Percentiles rank a stretch among this genome's conserved stretches.
These are phyloP conservation scores for Hyles lineata DNA, from an alignment of 2,888 invertebrate genomes.

Conservation along the genomic window DNA sequence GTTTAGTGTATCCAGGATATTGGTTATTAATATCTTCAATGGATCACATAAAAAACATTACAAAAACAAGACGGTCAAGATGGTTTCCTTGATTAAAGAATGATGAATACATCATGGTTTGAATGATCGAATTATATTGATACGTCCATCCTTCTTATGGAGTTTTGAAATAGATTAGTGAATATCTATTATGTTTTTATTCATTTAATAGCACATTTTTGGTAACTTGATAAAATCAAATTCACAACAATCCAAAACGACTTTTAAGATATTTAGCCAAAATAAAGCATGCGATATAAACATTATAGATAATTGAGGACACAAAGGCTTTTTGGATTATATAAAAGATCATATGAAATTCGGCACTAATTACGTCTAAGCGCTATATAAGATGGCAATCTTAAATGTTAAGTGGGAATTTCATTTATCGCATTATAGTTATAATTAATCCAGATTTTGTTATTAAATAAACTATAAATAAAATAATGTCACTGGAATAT, in stretches of 20 bases:
- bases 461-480: too few species aligned
- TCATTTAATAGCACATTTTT: slow-evolving; percentile 19
- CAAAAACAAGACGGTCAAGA: slow-evolving; percentile 34
- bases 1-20: slow-evolving; percentile 30
- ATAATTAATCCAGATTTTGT: background rate
- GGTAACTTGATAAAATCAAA: background rate
- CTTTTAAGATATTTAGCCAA: background rate
- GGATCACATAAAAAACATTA: slow-evolving; percentile 22
- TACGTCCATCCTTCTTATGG: slow-evolving; percentile 15
- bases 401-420: too few species aligned
- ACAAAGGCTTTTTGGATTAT: background rate
- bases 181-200: slow-evolving; percentile 30
- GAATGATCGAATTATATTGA: slow-evolving; percentile 21
- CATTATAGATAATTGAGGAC: background rate
- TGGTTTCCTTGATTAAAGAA: slow-evolving; percentile 41
- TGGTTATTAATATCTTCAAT: slow-evolving; percentile 31
- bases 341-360: background rate
- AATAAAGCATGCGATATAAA: background rate
- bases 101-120: slow-evolving; percentile 34
- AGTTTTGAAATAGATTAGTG: slow-evolving; percentile 14
- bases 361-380: background rate
- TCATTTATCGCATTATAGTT: too few species aligned
- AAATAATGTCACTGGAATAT: too few species aligned
- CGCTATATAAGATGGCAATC: too few species aligned
- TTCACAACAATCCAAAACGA: background rate